These are phyloP conservation scores for Microplitis mediator DNA, from an alignment of 1,140 invertebrate species.

Conservation along the genomic window DNA sequence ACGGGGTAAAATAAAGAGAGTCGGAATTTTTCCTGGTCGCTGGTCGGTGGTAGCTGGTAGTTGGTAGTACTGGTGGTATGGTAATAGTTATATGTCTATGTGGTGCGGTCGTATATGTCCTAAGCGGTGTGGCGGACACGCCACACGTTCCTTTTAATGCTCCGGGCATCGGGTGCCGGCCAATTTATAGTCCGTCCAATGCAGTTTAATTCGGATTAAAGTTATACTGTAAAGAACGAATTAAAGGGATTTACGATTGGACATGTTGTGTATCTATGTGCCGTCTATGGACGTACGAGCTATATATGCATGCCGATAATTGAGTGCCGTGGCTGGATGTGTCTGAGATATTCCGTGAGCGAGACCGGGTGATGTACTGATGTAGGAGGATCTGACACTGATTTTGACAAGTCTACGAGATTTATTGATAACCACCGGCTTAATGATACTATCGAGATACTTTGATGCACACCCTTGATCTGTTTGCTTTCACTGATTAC, in stretches of 20 bases:
- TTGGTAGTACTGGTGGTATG: background rate
- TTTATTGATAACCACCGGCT: too few relatives aligned
- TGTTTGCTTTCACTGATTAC: too few relatives aligned
- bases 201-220: constrained; percentile 57
- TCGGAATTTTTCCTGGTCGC: background rate
- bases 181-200: constrained; percentile 52
- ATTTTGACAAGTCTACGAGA: too few relatives aligned
- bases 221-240: constrained; percentile 56
- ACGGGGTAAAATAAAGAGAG: background rate
- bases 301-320: too few relatives aligned
- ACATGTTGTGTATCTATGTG: constrained; percentile 44
- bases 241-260: constrained; percentile 59
- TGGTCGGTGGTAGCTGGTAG: background rate
- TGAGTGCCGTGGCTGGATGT: too few relatives aligned
- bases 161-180: constrained; percentile 32
- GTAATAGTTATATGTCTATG: constrained; percentile 6
- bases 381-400: too few relatives aligned
- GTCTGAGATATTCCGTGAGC: too few relatives aligned
- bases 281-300: too few relatives aligned
- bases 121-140: constrained; percentile 18
- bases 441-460: too few relatives aligned
- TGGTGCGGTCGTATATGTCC: constrained; percentile 4
- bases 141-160: constrained; percentile 45
- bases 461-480: too few relatives aligned
- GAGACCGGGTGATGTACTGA: too few relatives aligned